Evolutionary conservation across 2,888 invertebrate species (phyloP), one percentile per base, ranked within the genome.

Genomic region (Pycnomerus fuliginosus): DNA sequence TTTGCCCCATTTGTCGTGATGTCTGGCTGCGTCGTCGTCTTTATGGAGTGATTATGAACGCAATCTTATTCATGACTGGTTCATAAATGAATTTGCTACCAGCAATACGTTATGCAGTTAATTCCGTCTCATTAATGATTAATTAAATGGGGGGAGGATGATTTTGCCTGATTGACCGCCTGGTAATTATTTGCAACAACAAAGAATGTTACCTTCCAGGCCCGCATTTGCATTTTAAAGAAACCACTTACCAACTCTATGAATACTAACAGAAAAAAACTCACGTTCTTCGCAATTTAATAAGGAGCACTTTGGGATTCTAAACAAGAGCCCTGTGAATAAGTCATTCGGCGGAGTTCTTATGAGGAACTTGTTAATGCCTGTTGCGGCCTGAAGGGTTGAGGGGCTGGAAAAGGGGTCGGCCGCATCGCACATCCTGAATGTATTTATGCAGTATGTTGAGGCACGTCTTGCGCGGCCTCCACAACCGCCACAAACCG

Each of bases 31-130:
- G 47, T 55, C n/a, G n/a, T n/a, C n/a, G 50, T 56, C 59, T 61
- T 64, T 64, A 64, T 63, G 49, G 62, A 61, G 62, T 62, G 62
- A 67, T 67, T 68, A 69, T 69, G 67, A 68, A 65, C 61, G 55
- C 65, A 67, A 68, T 68, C 64, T 66, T 65, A 68, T 68, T 68
- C 67, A 67, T 67, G 67, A 55, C 61, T 64, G 64, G 46, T 36
- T 56, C 50, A 42, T 48, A 55, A 59, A 57, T 59, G 57, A 56
- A 55, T 59, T 55, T 51, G 45, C 53, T 53, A 53, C 55, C 49
- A 48, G 50, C 49, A 47, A 51, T 54, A 53, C 44, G 50, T 53
- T 52, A 51, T n/a, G n/a, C n/a, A n/a, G n/a, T n/a, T n/a, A n/a
- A n/a, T n/a, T n/a, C n/a, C n/a, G n/a, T n/a, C n/a, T n/a, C n/a